Evolutionary conservation across 2,888 invertebrate genomes (phyloP), one percentile per base, ranked within the genome.

Genomic region (Hoplodrina ambigua): DNA sequence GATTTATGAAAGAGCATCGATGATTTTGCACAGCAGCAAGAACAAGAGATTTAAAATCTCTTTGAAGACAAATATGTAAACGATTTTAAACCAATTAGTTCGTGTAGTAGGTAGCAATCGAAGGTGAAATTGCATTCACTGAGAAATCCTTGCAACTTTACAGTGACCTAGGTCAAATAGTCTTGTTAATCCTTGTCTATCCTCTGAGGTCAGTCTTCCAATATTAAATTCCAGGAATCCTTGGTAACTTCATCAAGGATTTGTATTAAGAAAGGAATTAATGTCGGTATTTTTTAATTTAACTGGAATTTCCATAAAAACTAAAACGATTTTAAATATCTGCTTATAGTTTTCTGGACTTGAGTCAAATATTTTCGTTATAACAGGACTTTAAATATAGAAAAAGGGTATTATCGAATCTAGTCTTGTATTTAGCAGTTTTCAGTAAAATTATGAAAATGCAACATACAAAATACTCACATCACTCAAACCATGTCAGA

Each of bases 51-150:
- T n/a, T n/a, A n/a, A n/a, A 19, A 57, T 54, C 25, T 70, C 37
- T 25, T 70, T 70, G 17, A 69, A 53, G 11, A 33, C 37, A 17
- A 30, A 69, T 17, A 69, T 54, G 46, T 44, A 8, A 44, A 15
- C 13, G 15, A 13, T 4, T 17, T 17, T 17, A 46, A 46, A 46
- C 46, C 46, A 17, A 46, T 46, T 46, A 46, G 7, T 19, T 50
- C 19, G 7, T n/a, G 50, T 5, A 33, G 46, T 58, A 55, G 41
- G 20, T 20, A 20, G 57, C 33, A 11, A 55, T 50, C 49, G 50
- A 65, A 73, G 73, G 73, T 59, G 11, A 69, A 44, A 54, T 54
- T 57, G 46, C 59, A 61, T 50, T 74, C 20, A 25, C 65, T 8
- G 19, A 25, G 58, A 72, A 72, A 64, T 72, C 58, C 72, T 72